Conservation (phyloP, 2,113 vertebrate species). For the Felis catus region F.catus_Fca126_mat1.0 CM031419.1:2708001-2708500, state of each 20-base stretch:
- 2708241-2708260: background rate
- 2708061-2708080: background rate
- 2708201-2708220: rapidly evolving
- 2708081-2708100: no score
- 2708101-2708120: rapidly evolving
- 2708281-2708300: rapidly evolving
- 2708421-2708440: background rate
- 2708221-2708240: no score
- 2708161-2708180: rapidly evolving
- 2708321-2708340: rapidly evolving
- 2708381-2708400: background rate
- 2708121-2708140: background rate
- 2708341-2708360: background rate
- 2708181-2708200: rapidly evolving
- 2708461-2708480: rapidly evolving
- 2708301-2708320: background rate
- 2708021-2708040: rapidly evolving
- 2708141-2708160: background rate
- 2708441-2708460: background rate
- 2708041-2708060: rapidly evolving
- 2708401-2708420: rapidly evolving
- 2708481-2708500: rapidly evolving
- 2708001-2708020: background rate
- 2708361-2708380: background rate
- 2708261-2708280: background rate